These are phyloP conservation scores for Amblyjoppa proteus DNA, from an alignment of 2,888 invertebrate species.

Conservation along the genomic window DNA sequence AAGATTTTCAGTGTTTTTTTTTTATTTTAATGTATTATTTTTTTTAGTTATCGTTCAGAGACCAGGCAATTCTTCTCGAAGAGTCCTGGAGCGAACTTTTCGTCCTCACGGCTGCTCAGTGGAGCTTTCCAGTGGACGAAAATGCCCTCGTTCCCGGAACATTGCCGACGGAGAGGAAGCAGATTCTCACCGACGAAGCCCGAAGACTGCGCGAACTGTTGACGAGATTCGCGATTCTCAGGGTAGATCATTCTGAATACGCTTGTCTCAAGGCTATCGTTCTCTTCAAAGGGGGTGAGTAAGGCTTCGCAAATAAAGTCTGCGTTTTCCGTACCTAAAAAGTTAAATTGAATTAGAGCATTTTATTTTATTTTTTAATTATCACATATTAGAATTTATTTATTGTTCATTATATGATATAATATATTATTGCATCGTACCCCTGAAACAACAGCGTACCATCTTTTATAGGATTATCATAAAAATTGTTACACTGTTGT, in stretches of 20 bases:
- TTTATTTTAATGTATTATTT: neutral
- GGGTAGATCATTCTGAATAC: conserved; percentile 93
- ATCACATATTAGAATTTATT: no score
- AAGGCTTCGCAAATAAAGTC: neutral
- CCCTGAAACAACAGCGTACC: no score
- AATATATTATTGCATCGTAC: no score
- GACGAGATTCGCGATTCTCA: conserved; percentile 88
- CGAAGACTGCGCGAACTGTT: conserved; percentile 89
- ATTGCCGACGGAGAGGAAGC: conserved; percentile 86
- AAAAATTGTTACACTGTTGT: no score
- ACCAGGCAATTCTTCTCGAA: conserved; percentile 91
- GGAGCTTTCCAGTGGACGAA: conserved; percentile 91
- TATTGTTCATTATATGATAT: no score
- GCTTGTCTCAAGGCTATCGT: conserved; percentile 94
- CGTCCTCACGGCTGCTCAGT: conserved; percentile 93
- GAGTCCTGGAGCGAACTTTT: conserved; percentile 95
- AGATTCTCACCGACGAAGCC: conserved; percentile 86
- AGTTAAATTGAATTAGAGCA: no score
- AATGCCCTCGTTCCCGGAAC: conserved; percentile 83
- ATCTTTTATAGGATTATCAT: no score
- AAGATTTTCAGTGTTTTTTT: conserved; percentile 17
- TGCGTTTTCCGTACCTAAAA: no score
- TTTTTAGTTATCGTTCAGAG: conserved; percentile 88
- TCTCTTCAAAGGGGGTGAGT: conserved; percentile 92
- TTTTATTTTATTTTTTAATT: no score